Conservation (phyloP, 2,113 vertebrate genomes). For the Copsychus sechellarum region DNA sequence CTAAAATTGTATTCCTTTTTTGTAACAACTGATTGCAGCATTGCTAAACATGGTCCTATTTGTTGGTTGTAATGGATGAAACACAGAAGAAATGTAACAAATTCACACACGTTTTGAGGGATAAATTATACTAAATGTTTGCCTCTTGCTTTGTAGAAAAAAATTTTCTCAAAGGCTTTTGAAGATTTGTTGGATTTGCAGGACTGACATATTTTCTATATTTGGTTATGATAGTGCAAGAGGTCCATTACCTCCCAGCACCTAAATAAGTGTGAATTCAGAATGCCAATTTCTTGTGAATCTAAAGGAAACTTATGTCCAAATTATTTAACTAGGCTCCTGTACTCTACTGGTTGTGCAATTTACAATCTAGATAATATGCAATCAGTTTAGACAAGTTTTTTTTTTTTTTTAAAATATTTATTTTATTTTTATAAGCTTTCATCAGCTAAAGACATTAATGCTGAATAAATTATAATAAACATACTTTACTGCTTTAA, state of each 20-base stretch:
- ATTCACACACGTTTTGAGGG: fast-evolving
- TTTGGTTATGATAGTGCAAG: neutral
- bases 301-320: neutral
- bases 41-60: neutral
- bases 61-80: neutral
- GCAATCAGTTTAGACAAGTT: neutral
- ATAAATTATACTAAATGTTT: neutral
- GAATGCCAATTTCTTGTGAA: neutral
- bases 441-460: neutral
- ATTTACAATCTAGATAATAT: neutral
- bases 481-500: conserved; percentile 1
- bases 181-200: neutral
- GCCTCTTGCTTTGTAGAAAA: neutral
- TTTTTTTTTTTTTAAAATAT: neutral
- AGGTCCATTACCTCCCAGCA: neutral
- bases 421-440: neutral
- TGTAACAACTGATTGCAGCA: neutral
- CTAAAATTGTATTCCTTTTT: neutral
- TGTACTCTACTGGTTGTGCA: neutral
- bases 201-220: neutral
- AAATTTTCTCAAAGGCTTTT: neutral
- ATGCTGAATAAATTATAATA: neutral
- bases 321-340: neutral
- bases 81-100: neutral
- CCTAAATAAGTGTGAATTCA: neutral